These are phyloP conservation scores for Coelopa pilipes DNA, from an alignment of 2,888 invertebrate species.

Conservation along the genomic window DNA sequence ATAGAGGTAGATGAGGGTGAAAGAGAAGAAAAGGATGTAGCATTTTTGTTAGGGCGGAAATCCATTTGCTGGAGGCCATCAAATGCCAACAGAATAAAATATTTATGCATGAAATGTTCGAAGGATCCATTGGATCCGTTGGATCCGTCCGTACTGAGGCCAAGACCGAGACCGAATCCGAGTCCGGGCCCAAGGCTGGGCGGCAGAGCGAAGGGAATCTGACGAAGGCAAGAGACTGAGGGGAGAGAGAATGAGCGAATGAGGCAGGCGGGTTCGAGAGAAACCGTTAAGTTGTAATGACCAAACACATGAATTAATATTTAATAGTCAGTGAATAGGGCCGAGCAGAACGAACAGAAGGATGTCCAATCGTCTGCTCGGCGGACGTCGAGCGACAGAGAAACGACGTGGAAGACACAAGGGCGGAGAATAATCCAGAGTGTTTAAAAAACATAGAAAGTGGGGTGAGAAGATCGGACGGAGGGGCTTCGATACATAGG, in stretches of 20 bases:
- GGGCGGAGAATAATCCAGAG: too few relatives aligned
- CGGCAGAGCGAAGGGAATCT: too few relatives aligned
- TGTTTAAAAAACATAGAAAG: too few relatives aligned
- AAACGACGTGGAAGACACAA: too few relatives aligned
- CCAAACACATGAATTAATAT: slow-evolving; percentile 18
- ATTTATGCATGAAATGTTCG: slow-evolving; percentile 10
- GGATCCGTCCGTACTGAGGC: not conserved
- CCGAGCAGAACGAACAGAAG: too few relatives aligned
- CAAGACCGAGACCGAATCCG: not conserved
- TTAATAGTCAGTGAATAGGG: not conserved
- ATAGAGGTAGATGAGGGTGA: not conserved
- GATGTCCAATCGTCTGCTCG: too few relatives aligned
- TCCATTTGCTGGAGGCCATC: slow-evolving; percentile 22
- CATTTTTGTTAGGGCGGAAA: slow-evolving; percentile 6
- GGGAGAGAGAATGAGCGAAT: not conserved
- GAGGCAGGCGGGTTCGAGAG: not conserved
- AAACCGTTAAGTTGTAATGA: slow-evolving; percentile 17
- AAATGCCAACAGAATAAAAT: slow-evolving; percentile 25
- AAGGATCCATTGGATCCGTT: not conserved
- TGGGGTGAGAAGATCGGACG: too few relatives aligned
- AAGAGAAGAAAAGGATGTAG: not conserved
- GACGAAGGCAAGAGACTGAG: not conserved
- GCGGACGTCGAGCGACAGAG: too few relatives aligned
- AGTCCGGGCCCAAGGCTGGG: too few relatives aligned
- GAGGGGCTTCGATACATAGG: too few relatives aligned